These are phyloP conservation scores for Nyctibius bracteatus DNA, from an alignment of 2,113 vertebrate species.

Conservation along the genomic window DNA sequence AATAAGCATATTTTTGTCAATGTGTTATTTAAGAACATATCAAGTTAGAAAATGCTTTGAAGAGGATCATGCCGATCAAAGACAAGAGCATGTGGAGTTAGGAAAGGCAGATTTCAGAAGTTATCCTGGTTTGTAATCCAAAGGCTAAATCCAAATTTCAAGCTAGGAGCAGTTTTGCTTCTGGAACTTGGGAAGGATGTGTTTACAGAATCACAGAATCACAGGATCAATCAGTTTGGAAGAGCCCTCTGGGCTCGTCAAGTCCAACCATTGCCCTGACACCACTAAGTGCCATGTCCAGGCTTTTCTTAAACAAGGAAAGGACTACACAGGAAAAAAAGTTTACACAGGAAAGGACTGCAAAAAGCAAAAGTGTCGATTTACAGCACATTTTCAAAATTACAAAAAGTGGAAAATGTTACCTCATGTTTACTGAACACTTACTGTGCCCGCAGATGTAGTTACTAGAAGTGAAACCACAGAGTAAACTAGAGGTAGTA, in stretches of 20 bases:
- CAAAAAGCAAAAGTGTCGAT: neutral
- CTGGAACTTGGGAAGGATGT: neutral
- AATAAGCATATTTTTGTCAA: neutral
- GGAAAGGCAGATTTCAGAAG: neutral
- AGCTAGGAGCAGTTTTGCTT: neutral
- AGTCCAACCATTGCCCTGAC: no score
- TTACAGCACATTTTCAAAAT: neutral
- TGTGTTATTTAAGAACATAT: neutral
- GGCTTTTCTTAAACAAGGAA: no score
- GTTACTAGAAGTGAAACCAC: neutral
- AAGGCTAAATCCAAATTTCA: neutral
- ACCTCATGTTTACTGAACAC: neutral
- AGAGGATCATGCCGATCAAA: neutral
- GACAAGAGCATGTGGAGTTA: neutral
- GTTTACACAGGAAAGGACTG: neutral
- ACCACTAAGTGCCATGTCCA: no score
- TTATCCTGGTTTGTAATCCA: neutral
- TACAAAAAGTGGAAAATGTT: neutral
- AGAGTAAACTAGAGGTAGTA: neutral
- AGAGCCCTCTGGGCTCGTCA: no score
- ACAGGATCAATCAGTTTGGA: no score
- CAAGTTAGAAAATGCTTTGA: neutral
- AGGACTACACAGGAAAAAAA: no score
- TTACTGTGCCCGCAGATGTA: neutral
- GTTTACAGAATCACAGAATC: no score